A percentile compares a stretch with the other conserved stretches of the same genome.
phyloP scores from a whole-genome alignment of 2,113 vertebrate species.

The Zeus faber region DNA sequence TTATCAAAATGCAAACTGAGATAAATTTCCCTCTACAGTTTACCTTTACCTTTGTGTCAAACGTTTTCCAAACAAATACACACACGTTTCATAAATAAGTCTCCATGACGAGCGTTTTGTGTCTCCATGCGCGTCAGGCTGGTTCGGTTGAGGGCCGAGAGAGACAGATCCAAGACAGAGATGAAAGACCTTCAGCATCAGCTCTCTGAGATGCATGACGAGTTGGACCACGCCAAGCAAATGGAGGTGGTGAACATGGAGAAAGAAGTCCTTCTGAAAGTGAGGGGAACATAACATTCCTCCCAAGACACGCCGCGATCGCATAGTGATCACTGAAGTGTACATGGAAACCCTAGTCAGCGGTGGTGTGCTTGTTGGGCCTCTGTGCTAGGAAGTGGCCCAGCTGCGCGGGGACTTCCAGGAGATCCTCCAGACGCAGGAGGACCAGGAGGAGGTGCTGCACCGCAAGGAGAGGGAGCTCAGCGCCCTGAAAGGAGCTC shows the following conservation, averaged over 20 bases:
- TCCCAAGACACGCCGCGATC: no score
- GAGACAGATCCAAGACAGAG: slow-evolving; percentile 84
- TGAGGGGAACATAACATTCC: slow-evolving; percentile 20
- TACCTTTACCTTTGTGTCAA: no score
- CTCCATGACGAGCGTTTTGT: no score
- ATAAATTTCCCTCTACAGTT: no score
- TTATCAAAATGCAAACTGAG: no score
- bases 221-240: slow-evolving; percentile 80
- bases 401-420: slow-evolving; percentile 83
- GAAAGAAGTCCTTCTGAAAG: slow-evolving; percentile 60
- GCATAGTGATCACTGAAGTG: not conserved
- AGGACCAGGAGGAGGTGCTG: slow-evolving; percentile 89
- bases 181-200: slow-evolving; percentile 93
- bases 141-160: slow-evolving; percentile 85
- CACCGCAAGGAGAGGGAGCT: slow-evolving; percentile 84
- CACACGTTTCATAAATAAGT: no score
- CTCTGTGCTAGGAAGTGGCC: slow-evolving; percentile 72
- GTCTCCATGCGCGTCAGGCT: slow-evolving; percentile 74
- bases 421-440: slow-evolving; percentile 81
- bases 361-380: not conserved
- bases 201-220: slow-evolving; percentile 96
- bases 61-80: no score
- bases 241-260: slow-evolving; percentile 42
- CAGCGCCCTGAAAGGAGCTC: slow-evolving; percentile 84
- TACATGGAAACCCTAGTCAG: not conserved